phyloP scores from a whole-genome alignment of 2,113 vertebrate species.

The Chloropsis cyanopogon region DNA sequence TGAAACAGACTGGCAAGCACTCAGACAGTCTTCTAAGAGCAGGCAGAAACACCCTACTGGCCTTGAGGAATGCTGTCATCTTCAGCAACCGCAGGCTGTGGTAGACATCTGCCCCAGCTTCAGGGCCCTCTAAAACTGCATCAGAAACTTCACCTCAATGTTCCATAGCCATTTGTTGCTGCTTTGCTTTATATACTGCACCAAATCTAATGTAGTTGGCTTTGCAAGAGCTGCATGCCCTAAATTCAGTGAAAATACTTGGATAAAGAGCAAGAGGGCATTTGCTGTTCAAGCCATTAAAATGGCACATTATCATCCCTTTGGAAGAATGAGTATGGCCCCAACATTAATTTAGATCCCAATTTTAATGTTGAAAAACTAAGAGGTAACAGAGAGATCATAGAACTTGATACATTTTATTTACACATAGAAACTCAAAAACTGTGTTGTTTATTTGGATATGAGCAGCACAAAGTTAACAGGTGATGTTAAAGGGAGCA shows the following conservation, averaged over 20 bases:
- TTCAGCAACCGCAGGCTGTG: background rate
- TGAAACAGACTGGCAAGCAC: background rate
- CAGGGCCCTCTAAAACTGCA: background rate
- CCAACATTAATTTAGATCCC: slow-evolving; percentile 32
- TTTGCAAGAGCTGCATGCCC: background rate
- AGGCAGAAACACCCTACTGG: background rate
- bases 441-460: slow-evolving; percentile 39
- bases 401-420: slow-evolving; percentile 66
- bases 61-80: background rate
- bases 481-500: slow-evolving; percentile 47
- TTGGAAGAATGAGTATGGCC: slow-evolving; percentile 17
- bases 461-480: slow-evolving; percentile 66
- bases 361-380: slow-evolving; percentile 76
- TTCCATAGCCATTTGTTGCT: background rate
- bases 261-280: background rate
- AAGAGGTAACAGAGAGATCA: slow-evolving; percentile 65
- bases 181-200: background rate
- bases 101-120: background rate
- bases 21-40: background rate
- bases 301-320: background rate
- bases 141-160: background rate
- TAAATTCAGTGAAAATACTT: background rate
- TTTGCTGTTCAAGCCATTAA: background rate
- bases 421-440: slow-evolving; percentile 62
- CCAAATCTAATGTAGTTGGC: background rate